Evolutionary conservation across 2,888 invertebrate genomes (phyloP).

Genomic region (Sicus ferrugineus): DNA sequence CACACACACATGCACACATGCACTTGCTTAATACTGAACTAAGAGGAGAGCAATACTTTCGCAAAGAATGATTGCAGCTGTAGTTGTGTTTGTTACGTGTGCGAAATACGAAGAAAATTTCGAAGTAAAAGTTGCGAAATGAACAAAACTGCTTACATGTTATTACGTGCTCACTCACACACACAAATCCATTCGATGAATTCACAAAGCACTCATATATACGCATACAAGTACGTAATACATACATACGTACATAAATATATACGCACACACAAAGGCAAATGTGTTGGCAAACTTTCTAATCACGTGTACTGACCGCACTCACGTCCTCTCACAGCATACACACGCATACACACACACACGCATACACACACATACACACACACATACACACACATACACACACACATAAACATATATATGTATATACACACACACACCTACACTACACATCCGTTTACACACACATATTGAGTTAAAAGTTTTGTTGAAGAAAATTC

Average conservation of each 20-base stretch:
- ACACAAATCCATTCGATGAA: not conserved
- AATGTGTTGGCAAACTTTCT: constrained; percentile 28
- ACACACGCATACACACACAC: not conserved
- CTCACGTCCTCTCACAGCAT: not conserved
- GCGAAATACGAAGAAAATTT: constrained; percentile 30
- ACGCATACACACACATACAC: not conserved
- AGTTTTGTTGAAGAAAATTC: constrained; percentile 23
- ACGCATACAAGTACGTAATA: not conserved
- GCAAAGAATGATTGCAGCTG: not conserved
- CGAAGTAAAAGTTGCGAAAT: constrained; percentile 26
- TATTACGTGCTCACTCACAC: constrained; percentile 17
- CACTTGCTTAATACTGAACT: too few species aligned
- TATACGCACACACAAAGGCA: not conserved
- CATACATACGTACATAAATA: not conserved
- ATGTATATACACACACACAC: not conserved
- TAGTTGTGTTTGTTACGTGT: not conserved
- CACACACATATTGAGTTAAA: not conserved
- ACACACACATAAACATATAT: constrained; percentile 5
- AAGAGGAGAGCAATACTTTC: too few species aligned
- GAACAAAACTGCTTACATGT: constrained; percentile 23
- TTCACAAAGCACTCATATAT: not conserved
- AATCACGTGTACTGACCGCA: constrained; percentile 28
- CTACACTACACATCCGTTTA: not conserved
- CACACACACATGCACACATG: constrained; percentile 41
- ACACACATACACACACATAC: not conserved